Base-by-base conservation (phyloP, 1,140 invertebrate species). In the Rhizoglyphus robini region DNA sequence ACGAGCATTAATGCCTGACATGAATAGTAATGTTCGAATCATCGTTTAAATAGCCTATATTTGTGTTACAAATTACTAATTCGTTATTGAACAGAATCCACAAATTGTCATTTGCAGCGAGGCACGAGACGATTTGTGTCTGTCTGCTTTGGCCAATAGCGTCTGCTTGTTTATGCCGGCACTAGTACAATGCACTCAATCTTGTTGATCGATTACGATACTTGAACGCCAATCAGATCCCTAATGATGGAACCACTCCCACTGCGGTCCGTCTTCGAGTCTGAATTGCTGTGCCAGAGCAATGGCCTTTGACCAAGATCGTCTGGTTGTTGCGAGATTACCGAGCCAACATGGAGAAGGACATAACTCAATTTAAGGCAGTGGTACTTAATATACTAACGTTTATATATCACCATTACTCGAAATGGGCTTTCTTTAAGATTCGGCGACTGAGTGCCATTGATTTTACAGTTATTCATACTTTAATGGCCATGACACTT, bases 201-300 rank as follows among this genome's bases (percentile, higher is more conserved):
- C 29, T 29, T 34, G 15, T 27, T 60, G 27, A 15, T 60, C n/a
- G 58, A 60, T 27, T 29, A 60, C 18, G n/a, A n/a, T 60, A 60
- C 36, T 32, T 60, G 29, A 15, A 60, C 27, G 8, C 8, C 29
- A 15, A 60, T n/a, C 15, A 29, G 13, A n/a, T 27, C 27, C 13
- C 15, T 89, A 71, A 74, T 87, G 67, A 86, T 84, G 49, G 87
- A 88, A 75, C 85, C 88, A 74, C 79, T 82, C 67, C 81, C 83
- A 71, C 81, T 90, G 20, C 86, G 85, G 11, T 86, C 87, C 0
- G 87, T 88, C 68, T 86, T 85, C 72, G 80, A 83, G 67, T 88
- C 88, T 72, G 86, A 90, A 68, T 82, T 92, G 27, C 85, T 88
- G 72, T 92, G 89, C 72, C 82, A 84, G 69, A 85, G 87, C 27